These are phyloP conservation scores for Diabrotica undecimpunctata DNA, from an alignment of 1,140 invertebrate species.

Conservation along the genomic window DNA sequence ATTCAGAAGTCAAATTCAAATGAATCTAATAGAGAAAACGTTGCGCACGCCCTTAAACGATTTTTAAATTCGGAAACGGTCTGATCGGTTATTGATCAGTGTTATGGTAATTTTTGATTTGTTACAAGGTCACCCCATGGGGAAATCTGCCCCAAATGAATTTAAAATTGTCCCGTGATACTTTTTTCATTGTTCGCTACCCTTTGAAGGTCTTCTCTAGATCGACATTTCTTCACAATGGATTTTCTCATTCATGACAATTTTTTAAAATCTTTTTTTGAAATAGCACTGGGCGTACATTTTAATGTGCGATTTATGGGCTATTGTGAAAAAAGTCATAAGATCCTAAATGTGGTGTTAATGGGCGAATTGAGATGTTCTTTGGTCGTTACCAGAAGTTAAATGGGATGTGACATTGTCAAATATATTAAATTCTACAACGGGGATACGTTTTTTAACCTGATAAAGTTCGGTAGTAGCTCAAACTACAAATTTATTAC, in stretches of 20 bases:
- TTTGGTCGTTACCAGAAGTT: conserved; percentile 16
- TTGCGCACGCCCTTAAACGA: conserved; percentile 17
- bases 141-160: conserved; percentile 19
- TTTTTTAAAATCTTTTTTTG: conserved; percentile 13
- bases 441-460: neutral
- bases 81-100: conserved; percentile 22
- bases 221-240: conserved; percentile 16
- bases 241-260: conserved; percentile 17
- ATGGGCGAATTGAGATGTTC: conserved; percentile 21
- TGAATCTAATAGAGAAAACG: conserved; percentile 6
- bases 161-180: conserved; percentile 18
- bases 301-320: conserved; percentile 17
- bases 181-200: conserved; percentile 12
- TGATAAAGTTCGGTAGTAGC: too few relatives aligned
- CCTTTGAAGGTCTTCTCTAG: conserved; percentile 14
- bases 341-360: conserved; percentile 20
- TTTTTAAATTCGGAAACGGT: conserved; percentile 11
- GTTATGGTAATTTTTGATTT: conserved; percentile 25
- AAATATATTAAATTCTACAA: conserved; percentile 11
- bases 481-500: too few relatives aligned
- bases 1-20: conserved; percentile 21
- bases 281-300: conserved; percentile 18
- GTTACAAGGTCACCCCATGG: conserved; percentile 16
- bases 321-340: conserved; percentile 17
- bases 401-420: conserved; percentile 19